Percentiles rank a stretch among this genome's conserved stretches.
Conservation (phyloP, 1,140 invertebrate species). For the Drosophila funebris region DNA sequence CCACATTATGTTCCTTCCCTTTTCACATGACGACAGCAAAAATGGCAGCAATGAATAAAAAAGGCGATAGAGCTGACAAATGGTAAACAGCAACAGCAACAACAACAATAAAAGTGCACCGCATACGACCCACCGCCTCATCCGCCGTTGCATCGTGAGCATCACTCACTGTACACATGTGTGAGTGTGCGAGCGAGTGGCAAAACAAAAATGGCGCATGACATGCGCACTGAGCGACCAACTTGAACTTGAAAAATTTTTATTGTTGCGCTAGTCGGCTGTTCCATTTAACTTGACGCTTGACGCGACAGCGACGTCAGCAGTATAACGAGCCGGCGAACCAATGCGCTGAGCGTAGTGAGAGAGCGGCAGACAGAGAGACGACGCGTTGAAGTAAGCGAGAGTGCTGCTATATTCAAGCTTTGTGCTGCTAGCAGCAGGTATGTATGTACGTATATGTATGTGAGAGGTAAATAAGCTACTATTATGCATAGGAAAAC, state of each 20-base stretch:
- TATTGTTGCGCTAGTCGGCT: slow-evolving; percentile 41
- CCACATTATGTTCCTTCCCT: slow-evolving; percentile 21
- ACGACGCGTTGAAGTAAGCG: slow-evolving; percentile 9
- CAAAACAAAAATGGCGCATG: slow-evolving; percentile 65
- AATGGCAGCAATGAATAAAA: slow-evolving; percentile 17
- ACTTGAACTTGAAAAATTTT: slow-evolving; percentile 82
- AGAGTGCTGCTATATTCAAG: slow-evolving; percentile 23
- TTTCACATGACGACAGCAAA: slow-evolving; percentile 73
- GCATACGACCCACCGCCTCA: neutral
- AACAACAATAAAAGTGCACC: slow-evolving; percentile 52
- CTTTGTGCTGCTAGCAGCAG: slow-evolving; percentile 33
- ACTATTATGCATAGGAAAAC: slow-evolving; percentile 18
- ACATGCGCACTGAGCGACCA: slow-evolving; percentile 66
- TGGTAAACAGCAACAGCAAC: slow-evolving; percentile 46
- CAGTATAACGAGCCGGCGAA: slow-evolving; percentile 36
- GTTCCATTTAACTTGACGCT: slow-evolving; percentile 40
- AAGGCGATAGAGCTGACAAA: slow-evolving; percentile 13
- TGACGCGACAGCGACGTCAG: slow-evolving; percentile 1
- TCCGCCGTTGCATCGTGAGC: slow-evolving; percentile 27
- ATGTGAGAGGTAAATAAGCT: slow-evolving; percentile 27
- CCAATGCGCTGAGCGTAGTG: neutral
- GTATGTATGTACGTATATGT: slow-evolving; percentile 32
- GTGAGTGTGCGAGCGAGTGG: slow-evolving; percentile 22
- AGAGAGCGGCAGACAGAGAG: neutral
- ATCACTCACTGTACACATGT: neutral